These are phyloP conservation scores for Mesocentrotus franciscanus DNA, from an alignment of 53 echinoderm and acorn worm species.

Conservation along the genomic window DNA sequence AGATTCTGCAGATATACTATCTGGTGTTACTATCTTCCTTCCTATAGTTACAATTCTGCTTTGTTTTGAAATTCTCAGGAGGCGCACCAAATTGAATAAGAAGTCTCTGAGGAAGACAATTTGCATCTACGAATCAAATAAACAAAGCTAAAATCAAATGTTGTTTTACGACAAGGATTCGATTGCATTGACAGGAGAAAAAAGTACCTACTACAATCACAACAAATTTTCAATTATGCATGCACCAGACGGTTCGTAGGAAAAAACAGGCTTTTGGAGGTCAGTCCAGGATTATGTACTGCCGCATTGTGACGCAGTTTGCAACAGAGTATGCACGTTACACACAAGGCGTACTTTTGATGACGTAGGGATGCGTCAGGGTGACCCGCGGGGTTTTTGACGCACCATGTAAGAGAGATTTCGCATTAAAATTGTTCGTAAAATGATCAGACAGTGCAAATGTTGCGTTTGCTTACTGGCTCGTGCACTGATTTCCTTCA, in stretches of 20 bases:
- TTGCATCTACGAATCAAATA: constrained; percentile 38
- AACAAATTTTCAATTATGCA: neutral
- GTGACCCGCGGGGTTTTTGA: too few relatives aligned
- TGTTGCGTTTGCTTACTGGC: too few relatives aligned
- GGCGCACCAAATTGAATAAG: constrained; percentile 4
- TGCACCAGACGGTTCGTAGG: neutral
- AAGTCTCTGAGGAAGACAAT: constrained; percentile 1
- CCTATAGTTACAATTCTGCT: neutral
- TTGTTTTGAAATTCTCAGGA: neutral
- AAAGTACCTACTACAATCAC: neutral
- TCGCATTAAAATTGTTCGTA: too few relatives aligned
- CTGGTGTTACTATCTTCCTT: neutral
- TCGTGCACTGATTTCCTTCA: too few relatives aligned
- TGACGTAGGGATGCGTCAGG: too few relatives aligned
- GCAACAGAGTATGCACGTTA: neutral
- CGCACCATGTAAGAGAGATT: too few relatives aligned
- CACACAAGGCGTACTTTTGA: too few relatives aligned
- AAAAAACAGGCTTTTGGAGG: neutral
- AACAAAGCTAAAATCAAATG: constrained; percentile 18
- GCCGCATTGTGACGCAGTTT: neutral
- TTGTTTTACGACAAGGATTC: neutral
- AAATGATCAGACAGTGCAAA: too few relatives aligned
- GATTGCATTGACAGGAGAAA: neutral
- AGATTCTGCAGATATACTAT: neutral
- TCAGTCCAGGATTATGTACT: neutral